Base-by-base conservation (phyloP, 1,140 invertebrate genomes). In the Agrilus planipennis region DNA sequence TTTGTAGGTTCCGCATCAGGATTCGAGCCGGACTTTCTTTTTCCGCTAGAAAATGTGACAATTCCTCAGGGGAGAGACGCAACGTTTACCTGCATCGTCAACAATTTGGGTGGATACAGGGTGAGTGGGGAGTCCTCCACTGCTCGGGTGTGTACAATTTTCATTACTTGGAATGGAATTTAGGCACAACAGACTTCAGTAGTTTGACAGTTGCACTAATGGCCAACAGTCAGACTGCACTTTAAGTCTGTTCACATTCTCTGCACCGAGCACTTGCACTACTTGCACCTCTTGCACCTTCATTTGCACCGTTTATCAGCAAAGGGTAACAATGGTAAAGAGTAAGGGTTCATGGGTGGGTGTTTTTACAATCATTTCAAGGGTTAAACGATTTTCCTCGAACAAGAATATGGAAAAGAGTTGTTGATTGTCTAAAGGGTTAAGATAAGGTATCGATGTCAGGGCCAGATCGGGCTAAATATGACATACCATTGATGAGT, bases 71-170 rank as follows among this genome's bases (percentile, higher is more conserved):
- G 86, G 35, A 71, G 85, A 51, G 85, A 89, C 64, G 86, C 85
- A 45, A 84, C 81, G 52, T 88, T 90, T 67, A 89, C 85, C 43
- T 89, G 86, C 58, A 81, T 88, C 56, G 85, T 90, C 52, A 86
- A 84, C 70, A 86, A 89, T 73, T 76, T 90, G 58, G 85, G 84
- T 60, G 82, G 84, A 77, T 84, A 88, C 74, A 81, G 84, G 83
- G 85, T 89, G 83, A 85, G 83, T 87, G 79, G 79, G 73, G 81
- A 83, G 68, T 75, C 78, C 71, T 72, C 77, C 70, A 75, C 73
- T 60, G 75, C 75, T 72, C 80, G 79, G 76, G 77, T 79, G 76
- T 76, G 76, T 79, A 79, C 76, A 44, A 48, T 51, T 52, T 47
- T 50, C 47, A 54, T 52, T 53, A 46, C 39, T 32, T 22, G n/a